phyloP scores from a whole-genome alignment of 2,888 invertebrate genomes.

The Zonitis immaculata region DNA sequence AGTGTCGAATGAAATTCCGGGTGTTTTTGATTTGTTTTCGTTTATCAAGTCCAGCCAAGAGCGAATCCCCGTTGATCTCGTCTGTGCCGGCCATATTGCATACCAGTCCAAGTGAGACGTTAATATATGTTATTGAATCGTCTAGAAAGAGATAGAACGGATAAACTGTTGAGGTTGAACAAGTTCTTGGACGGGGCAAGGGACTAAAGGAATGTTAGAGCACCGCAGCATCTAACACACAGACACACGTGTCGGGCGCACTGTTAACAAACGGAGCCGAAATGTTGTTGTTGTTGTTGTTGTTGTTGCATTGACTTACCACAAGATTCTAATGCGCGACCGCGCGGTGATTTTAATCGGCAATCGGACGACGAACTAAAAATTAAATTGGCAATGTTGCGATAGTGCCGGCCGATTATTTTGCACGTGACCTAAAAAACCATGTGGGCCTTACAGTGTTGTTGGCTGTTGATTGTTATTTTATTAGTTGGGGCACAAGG shows the following conservation, averaged over 20 bases:
- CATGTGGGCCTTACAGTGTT: conserved; percentile 35
- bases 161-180: conserved; percentile 46
- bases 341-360: conserved; percentile 28
- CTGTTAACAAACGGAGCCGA: conserved; percentile 36
- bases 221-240: conserved; percentile 43
- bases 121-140: conserved; percentile 22
- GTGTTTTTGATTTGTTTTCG: conserved; percentile 32
- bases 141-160: conserved; percentile 34
- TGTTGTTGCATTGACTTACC: too few species aligned
- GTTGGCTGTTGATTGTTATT: conserved; percentile 32
- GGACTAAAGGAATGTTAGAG: conserved; percentile 49
- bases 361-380: conserved; percentile 25
- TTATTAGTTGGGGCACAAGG: conserved; percentile 37
- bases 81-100: conserved; percentile 50
- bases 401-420: conserved; percentile 18
- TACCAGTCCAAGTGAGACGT: conserved; percentile 47
- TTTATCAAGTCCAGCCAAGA: conserved; percentile 25
- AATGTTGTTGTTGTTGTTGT: conserved; percentile 41
- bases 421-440: conserved; percentile 10
- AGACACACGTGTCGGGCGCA: conserved; percentile 41
- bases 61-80: conserved; percentile 38
- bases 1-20: conserved; percentile 1
- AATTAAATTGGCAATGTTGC: conserved; percentile 19
- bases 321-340: conserved; percentile 18
- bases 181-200: conserved; percentile 46